These are phyloP conservation scores for Tenthredo livida DNA, from an alignment of 2,888 invertebrate species.

Conservation along the genomic window DNA sequence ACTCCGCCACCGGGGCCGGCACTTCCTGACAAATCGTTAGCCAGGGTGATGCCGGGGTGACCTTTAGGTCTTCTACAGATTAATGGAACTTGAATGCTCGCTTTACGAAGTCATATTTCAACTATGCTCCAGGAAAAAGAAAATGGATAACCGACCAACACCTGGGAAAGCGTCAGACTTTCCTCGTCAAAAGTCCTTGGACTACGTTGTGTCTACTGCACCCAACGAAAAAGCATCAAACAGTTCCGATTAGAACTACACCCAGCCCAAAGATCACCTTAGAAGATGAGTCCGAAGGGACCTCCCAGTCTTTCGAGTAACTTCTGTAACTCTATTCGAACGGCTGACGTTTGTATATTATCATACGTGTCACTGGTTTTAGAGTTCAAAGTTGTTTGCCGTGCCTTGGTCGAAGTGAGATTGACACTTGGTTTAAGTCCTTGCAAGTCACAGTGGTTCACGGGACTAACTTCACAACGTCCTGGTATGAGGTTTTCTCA, in stretches of 20 bases:
- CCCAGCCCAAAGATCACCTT: background rate
- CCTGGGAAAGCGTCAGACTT: background rate
- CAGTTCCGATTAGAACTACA: background rate
- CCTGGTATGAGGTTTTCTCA: background rate
- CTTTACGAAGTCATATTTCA: conserved; percentile 47
- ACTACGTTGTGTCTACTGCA: background rate
- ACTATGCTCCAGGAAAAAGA: conserved; percentile 4
- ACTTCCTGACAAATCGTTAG: conserved; percentile 76
- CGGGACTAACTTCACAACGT: conserved; percentile 19
- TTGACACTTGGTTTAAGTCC: conserved; percentile 13
- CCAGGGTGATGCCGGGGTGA: conserved; percentile 77
- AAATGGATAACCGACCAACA: background rate
- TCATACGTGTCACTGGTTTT: conserved; percentile 25
- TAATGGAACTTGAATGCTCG: conserved; percentile 24
- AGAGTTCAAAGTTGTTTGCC: background rate
- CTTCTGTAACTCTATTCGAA: background rate
- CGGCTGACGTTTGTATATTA: background rate
- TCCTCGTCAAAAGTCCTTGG: background rate
- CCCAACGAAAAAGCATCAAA: background rate
- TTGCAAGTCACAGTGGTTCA: conserved; percentile 16
- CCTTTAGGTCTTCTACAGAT: conserved; percentile 61
- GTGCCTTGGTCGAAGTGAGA: background rate
- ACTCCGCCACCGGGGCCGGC: conserved; percentile 78
- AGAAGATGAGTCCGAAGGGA: background rate
- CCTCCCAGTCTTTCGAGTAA: background rate